Evolutionary conservation across 2,888 invertebrate species (phyloP), one percentile per base, ranked within the genome.

Genomic region (Nomada ferruginata): DNA sequence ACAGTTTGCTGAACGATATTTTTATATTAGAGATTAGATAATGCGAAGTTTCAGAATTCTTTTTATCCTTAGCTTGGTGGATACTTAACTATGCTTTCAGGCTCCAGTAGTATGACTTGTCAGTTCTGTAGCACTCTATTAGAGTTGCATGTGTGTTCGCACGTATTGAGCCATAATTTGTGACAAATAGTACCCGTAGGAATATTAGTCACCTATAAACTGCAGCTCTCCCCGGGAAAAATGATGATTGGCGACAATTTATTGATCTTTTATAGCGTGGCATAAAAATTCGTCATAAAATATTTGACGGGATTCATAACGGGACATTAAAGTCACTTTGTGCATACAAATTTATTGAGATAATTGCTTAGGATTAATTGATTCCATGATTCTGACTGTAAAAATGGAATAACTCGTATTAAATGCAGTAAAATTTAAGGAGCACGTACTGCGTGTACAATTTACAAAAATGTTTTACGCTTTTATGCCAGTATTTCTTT

Each of bases 241-340:
- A 57, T 57, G 69, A 70, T 18, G 59, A 44, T 20, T 29, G 26
- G 0, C 2, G 13, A 36, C n/a, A 47, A 53, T 47, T 47, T 79
- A 79, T 65, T 26, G 36, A 20, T 20, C 18, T 26, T 71, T 47
- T 9, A 60, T 44, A 29, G 15, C 13, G n/a, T 9, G 42, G 36
- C n/a, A 77, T 65, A 53, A 70, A 69, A 52, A 36, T 55, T 3
- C 9, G 64, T 20, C 47, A 29, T 71, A 65, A 77, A 61, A 13
- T 15, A 47, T 79, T 60, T n/a, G 15, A 61, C 64, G 44, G 50
- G 69, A 26, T 29, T 59, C 18, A 64, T 64, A 64, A 76, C 59
- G 75, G 2, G 1, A 23, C 42, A 57, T 60, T 47, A n/a, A 64
- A 42, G 13, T 66, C n/a, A 29, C n/a, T 11, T 2, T n/a, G 47